phyloP scores from a whole-genome alignment of 2,797 vertebrate genomes.

The Gila robusta region DNA sequence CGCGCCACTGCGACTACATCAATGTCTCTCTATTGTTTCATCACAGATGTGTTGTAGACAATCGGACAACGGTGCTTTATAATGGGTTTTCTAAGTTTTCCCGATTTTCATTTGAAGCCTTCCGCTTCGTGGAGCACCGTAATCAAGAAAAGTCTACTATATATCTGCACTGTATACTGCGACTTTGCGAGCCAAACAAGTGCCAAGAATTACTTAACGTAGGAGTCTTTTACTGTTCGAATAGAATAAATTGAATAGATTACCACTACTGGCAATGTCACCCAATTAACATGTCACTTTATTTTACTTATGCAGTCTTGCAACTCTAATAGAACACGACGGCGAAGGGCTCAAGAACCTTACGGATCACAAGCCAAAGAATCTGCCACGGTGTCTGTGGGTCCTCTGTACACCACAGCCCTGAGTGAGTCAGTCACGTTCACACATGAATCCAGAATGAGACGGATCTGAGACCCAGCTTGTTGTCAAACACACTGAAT shows the following conservation, averaged over 20 bases:
- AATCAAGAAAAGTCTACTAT: conserved; percentile 75
- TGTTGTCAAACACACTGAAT: neutral
- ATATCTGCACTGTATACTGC: conserved; percentile 82
- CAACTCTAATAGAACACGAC: conserved; percentile 58
- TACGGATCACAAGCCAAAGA: conserved; percentile 66
- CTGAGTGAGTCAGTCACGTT: conserved; percentile 48
- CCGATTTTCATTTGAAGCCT: conserved; percentile 80
- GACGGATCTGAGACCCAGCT: neutral
- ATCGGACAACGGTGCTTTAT: conserved; percentile 61
- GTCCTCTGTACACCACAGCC: conserved; percentile 73
- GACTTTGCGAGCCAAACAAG: conserved; percentile 78
- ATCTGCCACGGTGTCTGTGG: conserved; percentile 74
- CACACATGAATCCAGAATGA: neutral
- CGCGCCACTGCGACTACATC: neutral
- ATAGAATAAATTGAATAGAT: neutral
- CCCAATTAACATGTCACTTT: neutral
- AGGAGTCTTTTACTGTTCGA: conserved; percentile 54
- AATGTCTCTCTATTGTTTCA: conserved; percentile 6
- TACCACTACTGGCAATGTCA: neutral
- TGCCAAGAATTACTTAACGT: conserved; percentile 75
- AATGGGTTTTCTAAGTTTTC: conserved; percentile 74
- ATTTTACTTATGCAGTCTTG: conserved; percentile 67
- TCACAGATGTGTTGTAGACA: conserved; percentile 70
- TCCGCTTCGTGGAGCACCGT: conserved; percentile 81
- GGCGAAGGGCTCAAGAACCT: conserved; percentile 65